These are phyloP conservation scores for Agriopis aurantiaria DNA, from an alignment of 2,888 invertebrate species.

Conservation along the genomic window DNA sequence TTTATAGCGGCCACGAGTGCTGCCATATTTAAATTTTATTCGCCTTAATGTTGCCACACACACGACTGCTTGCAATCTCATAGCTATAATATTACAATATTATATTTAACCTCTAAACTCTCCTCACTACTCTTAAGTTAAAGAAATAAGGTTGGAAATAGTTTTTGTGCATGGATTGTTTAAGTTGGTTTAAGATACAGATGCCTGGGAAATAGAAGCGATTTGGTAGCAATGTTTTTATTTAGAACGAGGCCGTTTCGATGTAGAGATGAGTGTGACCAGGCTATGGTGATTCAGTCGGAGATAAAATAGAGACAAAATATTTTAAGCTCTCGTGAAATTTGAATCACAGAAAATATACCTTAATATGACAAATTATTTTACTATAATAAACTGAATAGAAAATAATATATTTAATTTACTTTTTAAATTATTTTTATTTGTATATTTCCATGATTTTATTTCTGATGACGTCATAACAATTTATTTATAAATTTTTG, in stretches of 20 bases:
- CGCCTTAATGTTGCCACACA: conserved; percentile 85
- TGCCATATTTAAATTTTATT: conserved; percentile 86
- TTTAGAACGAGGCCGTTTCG: conserved; percentile 80
- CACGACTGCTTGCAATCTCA: conserved; percentile 81
- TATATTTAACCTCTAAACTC: conserved; percentile 26
- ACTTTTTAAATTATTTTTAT: too few species aligned
- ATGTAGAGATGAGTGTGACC: conserved; percentile 57
- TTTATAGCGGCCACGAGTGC: conserved; percentile 77
- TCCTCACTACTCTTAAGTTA: conserved; percentile 41
- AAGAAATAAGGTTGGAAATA: conserved; percentile 51
- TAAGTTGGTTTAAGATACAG: conserved; percentile 61
- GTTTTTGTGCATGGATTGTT: conserved; percentile 13
- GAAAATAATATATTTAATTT: too few species aligned
- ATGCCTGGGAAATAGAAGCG: conserved; percentile 78
- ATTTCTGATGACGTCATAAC: too few species aligned
- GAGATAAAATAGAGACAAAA: background rate
- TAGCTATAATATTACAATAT: conserved; percentile 69
- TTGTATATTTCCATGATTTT: too few species aligned
- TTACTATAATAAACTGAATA: too few species aligned
- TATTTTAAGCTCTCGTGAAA: too few species aligned
- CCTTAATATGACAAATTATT: too few species aligned
- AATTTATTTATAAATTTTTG: too few species aligned
- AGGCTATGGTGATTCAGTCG: conserved; percentile 20
- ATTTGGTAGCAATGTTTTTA: conserved; percentile 84
- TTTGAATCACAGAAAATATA: too few species aligned